Conservation (phyloP, 2,888 invertebrate genomes). For the Pristionchus japonicus region DNA sequence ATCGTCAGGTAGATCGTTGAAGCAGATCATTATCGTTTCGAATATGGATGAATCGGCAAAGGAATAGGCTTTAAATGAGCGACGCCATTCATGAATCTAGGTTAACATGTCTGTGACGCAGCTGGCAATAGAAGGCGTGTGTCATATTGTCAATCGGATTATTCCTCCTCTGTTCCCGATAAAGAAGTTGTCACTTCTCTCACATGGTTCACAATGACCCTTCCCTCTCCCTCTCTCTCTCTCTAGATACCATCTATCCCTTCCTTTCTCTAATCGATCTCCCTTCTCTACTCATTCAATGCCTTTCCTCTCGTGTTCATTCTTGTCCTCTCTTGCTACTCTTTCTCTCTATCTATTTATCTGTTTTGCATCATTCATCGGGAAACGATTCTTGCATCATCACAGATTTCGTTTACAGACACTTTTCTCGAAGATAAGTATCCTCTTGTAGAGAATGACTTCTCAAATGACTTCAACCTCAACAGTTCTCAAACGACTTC, state of each 20-base stretch:
- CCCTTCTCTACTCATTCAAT: not conserved
- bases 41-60: not conserved
- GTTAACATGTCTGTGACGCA: no score
- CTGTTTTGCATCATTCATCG: no score
- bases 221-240: not conserved
- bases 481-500: slow-evolving; percentile 20
- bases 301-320: not conserved
- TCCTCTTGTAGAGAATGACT: not conserved
- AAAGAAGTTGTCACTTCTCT: slow-evolving; percentile 2
- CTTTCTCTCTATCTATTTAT: no score
- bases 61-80: not conserved
- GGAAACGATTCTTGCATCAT: no score
- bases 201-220: not conserved
- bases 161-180: not conserved
- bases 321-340: not conserved
- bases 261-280: slow-evolving; percentile 26
- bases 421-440: not conserved
- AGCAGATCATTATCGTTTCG: not conserved
- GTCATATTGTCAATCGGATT: not conserved
- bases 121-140: no score
- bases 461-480: slow-evolving; percentile 13
- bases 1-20: not conserved
- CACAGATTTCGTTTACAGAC: no score
- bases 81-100: no score
- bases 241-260: slow-evolving; percentile 9